phyloP scores from a whole-genome alignment of 1,140 invertebrate genomes.

The Atopsyche davidsoni region DNA sequence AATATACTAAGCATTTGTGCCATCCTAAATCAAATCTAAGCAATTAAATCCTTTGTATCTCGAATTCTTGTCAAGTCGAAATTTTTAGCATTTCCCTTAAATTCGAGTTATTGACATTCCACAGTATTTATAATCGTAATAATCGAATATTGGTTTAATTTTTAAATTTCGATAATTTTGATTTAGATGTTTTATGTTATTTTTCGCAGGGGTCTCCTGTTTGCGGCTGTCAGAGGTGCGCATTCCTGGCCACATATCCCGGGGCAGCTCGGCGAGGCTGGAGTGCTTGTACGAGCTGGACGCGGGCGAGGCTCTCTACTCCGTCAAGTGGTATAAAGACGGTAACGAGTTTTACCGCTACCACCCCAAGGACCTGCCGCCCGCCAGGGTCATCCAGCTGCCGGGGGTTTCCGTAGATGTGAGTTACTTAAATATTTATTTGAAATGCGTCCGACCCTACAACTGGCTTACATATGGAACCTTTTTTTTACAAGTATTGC shows the following conservation, averaged over 20 bases:
- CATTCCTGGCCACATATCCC: conserved; percentile 49
- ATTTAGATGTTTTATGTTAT: conserved; percentile 4
- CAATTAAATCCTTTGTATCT: no score
- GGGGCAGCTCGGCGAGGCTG: conserved; percentile 47
- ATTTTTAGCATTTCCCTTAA: no score
- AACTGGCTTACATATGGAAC: no score
- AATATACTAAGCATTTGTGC: no score
- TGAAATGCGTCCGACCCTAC: no score
- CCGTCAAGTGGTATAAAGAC: conserved; percentile 61
- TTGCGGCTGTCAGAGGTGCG: conserved; percentile 47
- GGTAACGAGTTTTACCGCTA: conserved; percentile 57
- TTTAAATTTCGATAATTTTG: background rate
- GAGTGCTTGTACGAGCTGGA: conserved; percentile 55
- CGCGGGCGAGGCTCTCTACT: conserved; percentile 50
- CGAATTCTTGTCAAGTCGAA: no score
- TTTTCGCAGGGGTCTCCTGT: conserved; percentile 16
- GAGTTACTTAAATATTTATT: no score
- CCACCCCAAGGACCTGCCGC: conserved; percentile 52
- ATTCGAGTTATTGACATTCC: no score
- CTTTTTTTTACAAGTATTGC: no score
- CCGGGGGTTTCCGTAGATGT: conserved; percentile 59
- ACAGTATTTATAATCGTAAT: no score
- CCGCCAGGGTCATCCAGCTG: conserved; percentile 49
- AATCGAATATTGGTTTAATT: no score
- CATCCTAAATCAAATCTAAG: no score